Base-by-base conservation (phyloP, 2,888 invertebrate genomes). In the Dendrolimus pini region DNA sequence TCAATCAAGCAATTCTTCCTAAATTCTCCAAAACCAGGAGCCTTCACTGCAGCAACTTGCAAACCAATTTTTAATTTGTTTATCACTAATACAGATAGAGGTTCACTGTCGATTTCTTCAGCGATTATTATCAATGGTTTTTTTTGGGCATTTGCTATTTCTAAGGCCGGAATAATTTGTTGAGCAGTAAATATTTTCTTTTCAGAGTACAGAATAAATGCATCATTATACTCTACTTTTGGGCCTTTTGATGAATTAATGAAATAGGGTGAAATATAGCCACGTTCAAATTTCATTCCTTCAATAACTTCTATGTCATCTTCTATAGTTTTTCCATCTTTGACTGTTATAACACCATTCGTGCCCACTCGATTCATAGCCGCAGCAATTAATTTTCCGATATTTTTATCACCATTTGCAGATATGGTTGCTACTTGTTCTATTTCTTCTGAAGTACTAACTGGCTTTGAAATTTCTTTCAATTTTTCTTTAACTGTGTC, bases 381-480 rank as follows among this genome's bases (percentile, higher is more conserved):
- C 75, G 95, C 94, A 41, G 99, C 97, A 69, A 99, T 99, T 42
- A 99, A 92, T 68, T 95, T 94, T 54, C 99, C 99, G 69, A 99
- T 94, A 1, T 93, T 92, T 63, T 86, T 92, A 83, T 99, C 99
- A 8, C 99, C 99, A 85, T 99, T 99, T 1, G 99, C 99, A 7
- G 99, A 99, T 74, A 99, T 99, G 1, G 99, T 99, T 1, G 99
- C 99, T 41, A 99, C 99, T 91, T 99, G 99, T 55, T 98, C 98
- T 72, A 99, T 99, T 93, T 99, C 99, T 84, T 98, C 98, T 1
- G 98, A 96, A 1, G 99, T 98, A 54, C 94, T 98, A 0, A 99
- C 98, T 14, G 94, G 94, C 73, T 96, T 97, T 0, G 99, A 99
- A 85, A 99, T 93, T 47, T 91, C 82, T 82, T 96, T 97, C 55